Evolutionary conservation across 2,888 invertebrate genomes (phyloP), one percentile per base, ranked within the genome.

Genomic region (Druceiella hillmani): DNA sequence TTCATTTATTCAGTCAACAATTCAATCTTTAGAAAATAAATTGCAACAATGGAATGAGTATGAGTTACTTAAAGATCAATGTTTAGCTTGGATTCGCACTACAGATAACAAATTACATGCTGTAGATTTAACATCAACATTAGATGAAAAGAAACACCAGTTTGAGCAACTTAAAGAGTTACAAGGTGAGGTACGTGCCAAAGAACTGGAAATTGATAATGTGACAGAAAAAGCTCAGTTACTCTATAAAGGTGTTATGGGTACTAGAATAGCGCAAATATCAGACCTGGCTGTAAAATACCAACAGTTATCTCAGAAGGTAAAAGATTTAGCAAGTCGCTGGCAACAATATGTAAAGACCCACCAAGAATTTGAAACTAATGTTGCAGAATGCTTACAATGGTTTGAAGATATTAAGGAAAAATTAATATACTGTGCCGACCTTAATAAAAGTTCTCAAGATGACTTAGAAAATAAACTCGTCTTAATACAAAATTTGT

Each of bases 211-310:
- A 68, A 89, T 94, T 39, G 94, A 95, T 53, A 83, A 87, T 35
- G 86, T 95, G 0, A 91, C 90, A 13, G 95, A 95, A 59, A 82
- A 87, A 48, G 89, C 91, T 0, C 93, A 95, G 56, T 79, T 85
- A 45, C 63, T 92, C 7, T 81, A 87, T 44, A 86, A 86, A 47
- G 81, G 83, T 7, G 75, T 81, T 1, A 63, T 84, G 10, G 79
- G 82, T 36, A 80, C 83, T 3, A 78, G 92, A 30, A 78, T 80
- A 26, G 85, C 89, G 1, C 87, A 89, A 57, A 84, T 92, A 30
- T 87, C 91, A 0, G 94, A 95, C 61, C 62, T 94, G n/a, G 87
- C 89, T 6, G 79, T 88, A 2, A 90, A 92, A 63, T 95, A 95
- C 56, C 92, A 93, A 58, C 87, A 88, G 51, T 75, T 95, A 22